phyloP scores from a whole-genome alignment of 1,140 invertebrate species.

The Oryctes rhinoceros region DNA sequence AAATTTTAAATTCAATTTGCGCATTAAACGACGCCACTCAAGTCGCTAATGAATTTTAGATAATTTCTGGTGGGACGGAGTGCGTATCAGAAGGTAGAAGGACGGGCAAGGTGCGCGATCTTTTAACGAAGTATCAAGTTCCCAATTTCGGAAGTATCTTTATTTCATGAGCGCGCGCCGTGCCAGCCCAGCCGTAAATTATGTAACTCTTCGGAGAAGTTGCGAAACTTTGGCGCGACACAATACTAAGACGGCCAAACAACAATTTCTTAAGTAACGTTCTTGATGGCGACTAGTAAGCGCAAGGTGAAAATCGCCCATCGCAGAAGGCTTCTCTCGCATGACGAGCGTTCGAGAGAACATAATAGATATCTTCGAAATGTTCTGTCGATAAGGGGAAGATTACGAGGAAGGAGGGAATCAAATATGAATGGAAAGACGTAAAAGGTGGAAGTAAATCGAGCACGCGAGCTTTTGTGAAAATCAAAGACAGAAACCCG shows the following conservation, averaged over 20 bases:
- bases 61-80: neutral
- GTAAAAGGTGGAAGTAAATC: too few species aligned
- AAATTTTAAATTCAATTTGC: conserved; percentile 19
- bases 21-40: conserved; percentile 3
- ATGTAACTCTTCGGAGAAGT: neutral
- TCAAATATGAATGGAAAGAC: too few species aligned
- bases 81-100: neutral
- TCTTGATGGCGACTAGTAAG: neutral
- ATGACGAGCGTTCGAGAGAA: neutral
- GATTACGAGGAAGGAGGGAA: neutral
- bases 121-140: conserved; percentile 19
- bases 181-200: neutral
- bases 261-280: neutral
- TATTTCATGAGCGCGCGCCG: neutral
- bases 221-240: neutral
- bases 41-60: conserved; percentile 15
- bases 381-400: neutral
- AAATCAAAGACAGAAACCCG: too few species aligned
- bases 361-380: neutral
- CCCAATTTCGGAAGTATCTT: conserved; percentile 18
- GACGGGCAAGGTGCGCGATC: neutral
- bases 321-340: neutral
- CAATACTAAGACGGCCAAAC: neutral
- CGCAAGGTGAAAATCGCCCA: neutral
- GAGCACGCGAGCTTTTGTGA: too few species aligned